phyloP scores from a whole-genome alignment of 2,888 invertebrate genomes.

The Leptopilina syphax region DNA sequence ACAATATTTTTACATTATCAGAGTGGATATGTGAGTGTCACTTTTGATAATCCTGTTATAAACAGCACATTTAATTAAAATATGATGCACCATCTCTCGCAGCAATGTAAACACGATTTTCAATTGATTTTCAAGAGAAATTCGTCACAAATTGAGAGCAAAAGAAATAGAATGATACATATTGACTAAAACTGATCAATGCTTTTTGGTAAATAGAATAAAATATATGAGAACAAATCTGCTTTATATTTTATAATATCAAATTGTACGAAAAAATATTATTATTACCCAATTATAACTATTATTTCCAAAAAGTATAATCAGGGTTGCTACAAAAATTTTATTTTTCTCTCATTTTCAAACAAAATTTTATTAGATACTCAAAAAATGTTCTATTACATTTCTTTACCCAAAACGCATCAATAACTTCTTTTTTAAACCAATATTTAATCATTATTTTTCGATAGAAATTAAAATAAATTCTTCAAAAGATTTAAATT shows the following conservation, averaged over 20 bases:
- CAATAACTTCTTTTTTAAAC: too few relatives aligned
- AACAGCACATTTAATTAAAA: slow-evolving; percentile 32
- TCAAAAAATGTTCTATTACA: too few relatives aligned
- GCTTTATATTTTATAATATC: not conserved
- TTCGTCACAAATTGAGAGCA: slow-evolving; percentile 33
- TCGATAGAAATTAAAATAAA: too few relatives aligned
- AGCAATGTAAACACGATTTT: slow-evolving; percentile 25
- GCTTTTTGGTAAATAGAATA: slow-evolving; percentile 27
- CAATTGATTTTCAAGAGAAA: slow-evolving; percentile 32
- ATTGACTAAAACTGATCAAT: slow-evolving; percentile 33
- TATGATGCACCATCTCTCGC: slow-evolving; percentile 29
- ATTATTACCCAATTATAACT: too few relatives aligned
- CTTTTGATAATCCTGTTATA: not conserved
- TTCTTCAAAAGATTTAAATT: too few relatives aligned
- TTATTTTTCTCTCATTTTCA: too few relatives aligned
- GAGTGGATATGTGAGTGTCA: too few relatives aligned
- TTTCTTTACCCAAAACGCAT: too few relatives aligned
- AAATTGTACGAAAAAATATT: not conserved
- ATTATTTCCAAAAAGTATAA: too few relatives aligned
- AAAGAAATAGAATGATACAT: slow-evolving; percentile 24
- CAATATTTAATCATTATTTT: too few relatives aligned
- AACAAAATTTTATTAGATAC: too few relatives aligned
- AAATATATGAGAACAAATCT: not conserved
- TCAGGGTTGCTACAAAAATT: too few relatives aligned
- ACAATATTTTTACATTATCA: not conserved